Evolutionary conservation across 2,888 invertebrate genomes (phyloP), one percentile per base, ranked within the genome.

Genomic region (Ganaspis brasiliensis): DNA sequence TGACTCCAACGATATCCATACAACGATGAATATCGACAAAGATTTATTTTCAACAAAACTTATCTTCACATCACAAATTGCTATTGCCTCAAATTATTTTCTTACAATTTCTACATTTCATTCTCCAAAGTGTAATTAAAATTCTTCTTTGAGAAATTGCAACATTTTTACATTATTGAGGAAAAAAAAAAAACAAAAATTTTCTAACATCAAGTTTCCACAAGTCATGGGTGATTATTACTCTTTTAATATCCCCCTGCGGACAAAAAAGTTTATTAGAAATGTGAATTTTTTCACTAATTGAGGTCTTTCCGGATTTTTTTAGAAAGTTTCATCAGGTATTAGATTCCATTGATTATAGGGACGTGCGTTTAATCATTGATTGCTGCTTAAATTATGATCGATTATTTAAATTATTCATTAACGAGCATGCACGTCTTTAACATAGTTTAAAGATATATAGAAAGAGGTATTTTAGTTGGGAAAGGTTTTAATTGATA

Each of bases 21-120:
- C 12, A 12, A 31, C 61, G 37, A 63, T 63, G 61, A 37, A 63
- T 63, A 40, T 40, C 21, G 61, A 40, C 37, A 40, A 19, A 61
- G 37, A 63, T 63, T 63, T 63, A 37, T 63, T 63, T 37, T 21
- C 61, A 12, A 37, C 37, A 63, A 63, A 63, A 37, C 61, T 63
- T 63, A 63, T 63, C 61, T 63, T 5, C 14, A 35, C 61, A 63
- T 21, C 37, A 63, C 61, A 63, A 63, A 63, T 63, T 63, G 37
- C 37, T 63, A 63, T 63, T 21, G 61, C 37, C 14, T 37, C 61
- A 63, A 40, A 63, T 63, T 63, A 63, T 63, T 63, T n/a, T 21
- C 19, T 10, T 63, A 14, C 35, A 63, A 37, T 12, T 12, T 21
- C 52, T 12, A 37, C 21, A 63, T 14, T 40, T 19, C 37, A 37